A percentile compares a stretch with the other conserved stretches of the same genome.
Evolutionary conservation across 2,113 vertebrate genomes (phyloP).

Genomic region (Dipodomys merriami): DNA sequence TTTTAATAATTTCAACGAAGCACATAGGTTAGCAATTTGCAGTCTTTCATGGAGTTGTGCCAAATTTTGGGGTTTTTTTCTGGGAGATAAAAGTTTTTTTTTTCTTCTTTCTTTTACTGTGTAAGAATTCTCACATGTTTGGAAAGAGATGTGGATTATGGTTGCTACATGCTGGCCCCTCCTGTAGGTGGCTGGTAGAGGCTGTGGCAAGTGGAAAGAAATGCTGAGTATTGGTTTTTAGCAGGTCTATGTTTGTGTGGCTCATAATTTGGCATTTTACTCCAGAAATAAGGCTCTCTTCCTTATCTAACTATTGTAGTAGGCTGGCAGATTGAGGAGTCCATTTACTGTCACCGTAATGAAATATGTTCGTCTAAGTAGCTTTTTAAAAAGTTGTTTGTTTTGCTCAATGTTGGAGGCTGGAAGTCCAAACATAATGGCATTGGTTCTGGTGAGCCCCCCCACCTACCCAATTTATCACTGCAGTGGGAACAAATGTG

Average conservation of each 20-base stretch:
- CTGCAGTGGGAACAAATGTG: too few relatives aligned
- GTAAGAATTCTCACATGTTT: not conserved
- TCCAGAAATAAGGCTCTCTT: not conserved
- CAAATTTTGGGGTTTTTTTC: slow-evolving; percentile 31
- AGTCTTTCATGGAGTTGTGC: not conserved
- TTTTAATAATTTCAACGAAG: slow-evolving; percentile 3
- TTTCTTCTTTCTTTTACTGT: not conserved
- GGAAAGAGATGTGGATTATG: not conserved
- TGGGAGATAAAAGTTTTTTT: not conserved
- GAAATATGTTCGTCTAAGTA: not conserved
- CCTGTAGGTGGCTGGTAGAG: not conserved
- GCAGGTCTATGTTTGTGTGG: not conserved
- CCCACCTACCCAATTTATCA: not conserved
- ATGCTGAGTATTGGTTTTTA: not conserved
- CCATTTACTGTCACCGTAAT: not conserved
- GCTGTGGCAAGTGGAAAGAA: not conserved
- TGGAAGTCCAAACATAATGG: too few relatives aligned
- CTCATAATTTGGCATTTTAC: not conserved
- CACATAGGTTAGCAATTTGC: slow-evolving; percentile 19
- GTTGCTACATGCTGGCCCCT: not conserved
- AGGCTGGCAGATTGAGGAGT: not conserved
- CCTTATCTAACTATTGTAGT: not conserved
- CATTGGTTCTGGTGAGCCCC: not conserved
- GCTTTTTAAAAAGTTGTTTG: not conserved
- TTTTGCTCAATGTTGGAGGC: not conserved